Evolutionary conservation across 2,888 invertebrate genomes (phyloP).

Genomic region (Ormyrus thymus): DNA sequence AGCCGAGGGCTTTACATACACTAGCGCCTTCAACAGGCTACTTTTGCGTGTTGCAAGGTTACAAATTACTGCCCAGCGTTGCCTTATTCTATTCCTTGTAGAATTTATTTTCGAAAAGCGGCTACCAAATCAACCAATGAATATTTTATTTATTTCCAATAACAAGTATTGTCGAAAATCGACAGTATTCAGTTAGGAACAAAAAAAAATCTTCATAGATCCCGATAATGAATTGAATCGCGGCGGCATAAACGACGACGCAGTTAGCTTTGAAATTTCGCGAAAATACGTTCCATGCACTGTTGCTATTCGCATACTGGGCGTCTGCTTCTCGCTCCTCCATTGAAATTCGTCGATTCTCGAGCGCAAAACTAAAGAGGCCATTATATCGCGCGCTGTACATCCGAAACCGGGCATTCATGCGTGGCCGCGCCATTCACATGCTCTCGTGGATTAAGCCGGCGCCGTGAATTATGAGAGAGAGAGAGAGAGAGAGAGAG

Average conservation of each 20-base stretch:
- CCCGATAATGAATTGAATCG: slow-evolving; percentile 6
- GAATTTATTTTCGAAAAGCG: too few species aligned
- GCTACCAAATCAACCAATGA: too few species aligned
- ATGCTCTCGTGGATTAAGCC: slow-evolving; percentile 14
- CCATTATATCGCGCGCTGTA: slow-evolving; percentile 31
- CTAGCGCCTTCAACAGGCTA: slow-evolving; percentile 7
- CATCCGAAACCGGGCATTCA: slow-evolving; percentile 25
- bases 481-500: slow-evolving; percentile 22
- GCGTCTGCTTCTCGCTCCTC: not conserved
- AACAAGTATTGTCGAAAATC: too few species aligned
- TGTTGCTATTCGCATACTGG: not conserved
- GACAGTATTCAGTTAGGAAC: too few species aligned
- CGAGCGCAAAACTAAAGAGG: slow-evolving; percentile 29
- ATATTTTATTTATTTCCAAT: too few species aligned
- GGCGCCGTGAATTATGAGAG: slow-evolving; percentile 27
- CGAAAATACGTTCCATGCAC: too few species aligned
- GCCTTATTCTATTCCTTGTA: too few species aligned
- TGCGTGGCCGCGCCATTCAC: slow-evolving; percentile 5
- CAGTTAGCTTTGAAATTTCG: too few species aligned
- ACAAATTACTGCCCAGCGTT: not conserved
- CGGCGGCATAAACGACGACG: not conserved
- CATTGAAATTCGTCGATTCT: slow-evolving; percentile 62
- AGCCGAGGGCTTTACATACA: not conserved
- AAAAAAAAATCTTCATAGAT: too few species aligned
- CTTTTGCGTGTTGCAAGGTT: not conserved